Evolutionary conservation across 2,888 invertebrate species (phyloP), one percentile per base, ranked within the genome.

Genomic region (Lymantria monacha): DNA sequence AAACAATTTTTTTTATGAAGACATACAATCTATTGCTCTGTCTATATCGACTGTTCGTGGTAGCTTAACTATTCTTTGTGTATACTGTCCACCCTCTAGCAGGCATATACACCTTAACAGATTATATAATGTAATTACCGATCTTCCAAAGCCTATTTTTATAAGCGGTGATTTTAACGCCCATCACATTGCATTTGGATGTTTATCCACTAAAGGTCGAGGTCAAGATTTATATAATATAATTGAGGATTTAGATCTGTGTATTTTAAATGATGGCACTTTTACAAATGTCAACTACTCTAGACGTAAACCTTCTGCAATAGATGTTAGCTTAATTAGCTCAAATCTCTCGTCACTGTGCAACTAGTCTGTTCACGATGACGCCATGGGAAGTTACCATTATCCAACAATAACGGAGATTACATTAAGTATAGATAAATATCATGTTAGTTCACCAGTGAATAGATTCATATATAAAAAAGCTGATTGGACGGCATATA

Each of bases 141-240:
- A 33, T 9, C 12, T 47, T 9, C 47, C 42, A 1, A 41, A 15
- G 14, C 41, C 47, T 13, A 30, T 40, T 3, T 14, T 47, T 11
- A 12, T 47, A 2, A 15, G 7, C 2, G 47, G 42, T 12, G 41
- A 59, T 43, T 52, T 60, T 33, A 63, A 63, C 49, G 58, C 57
- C 7, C 61, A 61, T 46, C 57, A 63, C 40, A 42, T 61, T 9
- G 51, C 51, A 5, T 61, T 64, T 53, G 64, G 55, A 8, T 64
- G 55, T 48, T 9, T 14, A 40, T 38, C 15, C 15, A 38, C 37
- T 30, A 47, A 47, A 7, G 10, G 3, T 12, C 13, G 46, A 30
- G 41, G 46, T 12, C 30, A 38, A 3, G 9, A 30, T 5, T 12
- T 46, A 41, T 46, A 12, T 41, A 40, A 46, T 41, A 3, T 46